Evolutionary conservation across 2,888 invertebrate species (phyloP).

Genomic region (Campoplex nolae): DNA sequence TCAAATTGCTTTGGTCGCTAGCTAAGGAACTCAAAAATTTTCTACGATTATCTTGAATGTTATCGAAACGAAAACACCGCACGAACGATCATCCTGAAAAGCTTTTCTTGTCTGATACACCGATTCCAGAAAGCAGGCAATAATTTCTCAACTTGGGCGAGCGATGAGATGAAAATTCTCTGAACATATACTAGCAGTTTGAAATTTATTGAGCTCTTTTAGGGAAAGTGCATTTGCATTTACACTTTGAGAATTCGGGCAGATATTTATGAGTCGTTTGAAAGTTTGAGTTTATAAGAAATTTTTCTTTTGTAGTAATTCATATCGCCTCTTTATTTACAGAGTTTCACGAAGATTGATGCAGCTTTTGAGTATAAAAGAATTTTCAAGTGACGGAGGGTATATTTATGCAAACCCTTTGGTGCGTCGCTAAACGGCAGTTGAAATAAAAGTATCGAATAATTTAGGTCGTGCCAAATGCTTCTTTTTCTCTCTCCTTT

Average conservation of each 20-base stretch:
- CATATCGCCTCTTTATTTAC: neutral
- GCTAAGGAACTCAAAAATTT: too few relatives aligned
- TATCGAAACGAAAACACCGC: too few relatives aligned
- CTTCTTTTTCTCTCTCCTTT: constrained; percentile 25
- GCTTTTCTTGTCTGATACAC: too few relatives aligned
- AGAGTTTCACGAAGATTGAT: constrained; percentile 3
- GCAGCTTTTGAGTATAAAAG: constrained; percentile 8
- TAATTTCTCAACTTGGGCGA: too few relatives aligned
- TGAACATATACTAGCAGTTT: neutral
- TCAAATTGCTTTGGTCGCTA: too few relatives aligned
- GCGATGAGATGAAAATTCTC: too few relatives aligned
- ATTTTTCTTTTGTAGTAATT: neutral
- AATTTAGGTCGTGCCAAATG: constrained; percentile 63
- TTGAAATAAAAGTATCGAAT: constrained; percentile 63
- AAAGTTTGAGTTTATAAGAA: neutral
- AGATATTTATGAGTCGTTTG: neutral
- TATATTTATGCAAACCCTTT: constrained; percentile 42
- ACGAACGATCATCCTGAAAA: too few relatives aligned
- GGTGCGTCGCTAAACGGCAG: constrained; percentile 39
- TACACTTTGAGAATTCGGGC: neutral
- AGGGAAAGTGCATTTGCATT: neutral
- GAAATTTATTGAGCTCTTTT: neutral
- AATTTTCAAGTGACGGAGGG: constrained; percentile 38
- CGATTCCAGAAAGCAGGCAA: too few relatives aligned
- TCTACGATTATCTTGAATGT: too few relatives aligned